Evolutionary conservation across 2,113 vertebrate species (phyloP).

Genomic region (Kryptolebias marmoratus): DNA sequence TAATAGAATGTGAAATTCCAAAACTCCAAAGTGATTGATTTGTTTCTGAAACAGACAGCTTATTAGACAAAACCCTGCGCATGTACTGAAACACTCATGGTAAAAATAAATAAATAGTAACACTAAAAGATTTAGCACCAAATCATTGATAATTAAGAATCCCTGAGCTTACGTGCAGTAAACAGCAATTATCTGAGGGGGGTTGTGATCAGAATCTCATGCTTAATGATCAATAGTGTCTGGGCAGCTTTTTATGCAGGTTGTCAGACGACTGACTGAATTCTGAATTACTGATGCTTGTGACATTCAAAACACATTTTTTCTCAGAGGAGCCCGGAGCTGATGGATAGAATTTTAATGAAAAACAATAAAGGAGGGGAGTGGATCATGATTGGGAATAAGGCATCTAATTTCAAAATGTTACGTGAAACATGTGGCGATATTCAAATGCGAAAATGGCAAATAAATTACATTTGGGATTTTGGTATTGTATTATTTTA

Average conservation of each 20-base stretch:
- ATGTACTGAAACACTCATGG: background rate
- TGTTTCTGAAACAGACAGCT: conserved; percentile 43
- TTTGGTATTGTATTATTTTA: background rate
- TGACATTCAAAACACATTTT: conserved; percentile 38
- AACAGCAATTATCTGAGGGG: conserved; percentile 57
- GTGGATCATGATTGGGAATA: conserved; percentile 1
- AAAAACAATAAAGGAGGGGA: conserved; percentile 19
- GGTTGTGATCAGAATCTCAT: conserved; percentile 49
- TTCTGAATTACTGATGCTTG: conserved; percentile 21
- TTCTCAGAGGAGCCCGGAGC: conserved; percentile 22
- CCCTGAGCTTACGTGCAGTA: conserved; percentile 44
- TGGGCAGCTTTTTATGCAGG: conserved; percentile 33
- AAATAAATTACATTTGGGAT: background rate
- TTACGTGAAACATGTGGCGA: background rate
- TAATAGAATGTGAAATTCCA: conserved; percentile 45
- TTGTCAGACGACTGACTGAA: conserved; percentile 45
- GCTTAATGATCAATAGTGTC: conserved; percentile 56
- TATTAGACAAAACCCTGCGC: conserved; percentile 1
- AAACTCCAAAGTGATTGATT: conserved; percentile 30
- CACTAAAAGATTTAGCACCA: conserved; percentile 8
- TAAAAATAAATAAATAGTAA: background rate
- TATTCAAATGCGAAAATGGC: background rate
- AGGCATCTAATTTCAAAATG: conserved; percentile 5
- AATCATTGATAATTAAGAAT: conserved; percentile 56
- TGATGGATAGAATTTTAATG: conserved; percentile 34